phyloP scores from a whole-genome alignment of 2,113 vertebrate species.

The Gallinago media region DNA sequence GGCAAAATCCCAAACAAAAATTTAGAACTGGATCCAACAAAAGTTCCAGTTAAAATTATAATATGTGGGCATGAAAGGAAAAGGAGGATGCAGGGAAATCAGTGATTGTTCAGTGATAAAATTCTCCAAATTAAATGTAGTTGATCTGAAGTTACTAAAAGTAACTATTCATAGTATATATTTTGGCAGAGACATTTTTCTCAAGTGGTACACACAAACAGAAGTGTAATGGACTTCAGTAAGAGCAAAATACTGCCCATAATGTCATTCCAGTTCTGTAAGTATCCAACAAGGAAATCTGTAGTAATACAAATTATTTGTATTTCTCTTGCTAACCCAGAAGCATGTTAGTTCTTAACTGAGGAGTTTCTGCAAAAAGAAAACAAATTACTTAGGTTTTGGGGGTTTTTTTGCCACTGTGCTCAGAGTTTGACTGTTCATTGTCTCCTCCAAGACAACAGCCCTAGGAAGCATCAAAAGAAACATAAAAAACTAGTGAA shows the following conservation, averaged over 20 bases:
- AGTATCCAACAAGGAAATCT: neutral
- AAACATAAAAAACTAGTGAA: neutral
- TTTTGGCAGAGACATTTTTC: neutral
- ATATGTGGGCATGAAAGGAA: accelerated
- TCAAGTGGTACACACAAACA: neutral
- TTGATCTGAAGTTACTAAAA: neutral
- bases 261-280: neutral
- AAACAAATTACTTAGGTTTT: neutral
- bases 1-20: neutral
- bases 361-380: neutral
- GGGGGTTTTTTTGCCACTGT: neutral
- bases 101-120: neutral
- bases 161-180: neutral
- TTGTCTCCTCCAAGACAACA: neutral
- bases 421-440: neutral
- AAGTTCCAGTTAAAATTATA: neutral
- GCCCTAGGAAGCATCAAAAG: neutral
- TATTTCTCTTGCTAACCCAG: neutral
- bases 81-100: accelerated
- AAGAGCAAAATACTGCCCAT: neutral
- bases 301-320: neutral
- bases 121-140: neutral
- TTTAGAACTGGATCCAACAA: neutral
- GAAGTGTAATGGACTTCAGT: neutral
- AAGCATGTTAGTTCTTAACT: neutral